Base-by-base conservation (phyloP, 1,140 invertebrate species). In the Dermatophagoides farinae region DNA sequence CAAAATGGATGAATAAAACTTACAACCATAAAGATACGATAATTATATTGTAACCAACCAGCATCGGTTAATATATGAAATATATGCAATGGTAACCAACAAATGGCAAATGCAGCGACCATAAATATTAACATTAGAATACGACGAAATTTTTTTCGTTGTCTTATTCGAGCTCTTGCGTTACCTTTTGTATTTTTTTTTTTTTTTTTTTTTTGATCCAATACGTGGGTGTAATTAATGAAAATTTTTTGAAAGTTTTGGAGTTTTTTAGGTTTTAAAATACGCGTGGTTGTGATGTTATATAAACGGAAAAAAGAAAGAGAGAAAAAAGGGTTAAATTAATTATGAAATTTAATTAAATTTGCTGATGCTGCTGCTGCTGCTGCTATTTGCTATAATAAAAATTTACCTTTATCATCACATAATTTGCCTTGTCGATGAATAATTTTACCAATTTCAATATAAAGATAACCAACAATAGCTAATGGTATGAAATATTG, bases 1-100 rank as follows among this genome's bases (percentile, higher is more conserved):
- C n/a, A n/a, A n/a, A n/a, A n/a, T n/a, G n/a, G n/a, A n/a, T n/a
- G n/a, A n/a, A n/a, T n/a, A n/a, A n/a, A n/a, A 60, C 41, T 20
- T 60, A 60, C 58, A 44, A 49, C 40, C 23, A 60, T 60, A 37
- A 60, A 60, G 4, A 60, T 60, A 18, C 47, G 43, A 25, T 60
- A 60, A 23, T 60, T 60, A 23, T 60, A 60, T 8, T 39, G 18
- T 12, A 50, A n/a, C 1, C 50, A 12, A 6, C 44, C 41, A 18
- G 58, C 41, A 37, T 60, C 58, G 11, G 44, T 50, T 20, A 60
- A 40, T 31, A 60, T 5, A 25, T 60, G 58, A 50, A 47, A 60
- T 18, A 50, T 2, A 37, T 60, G 43, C 1, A 60, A 16, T 22
- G 58, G 58, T 20, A 49, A 23, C 58, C 58, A 60, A 41, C 46